Percentiles rank a stretch among this genome's conserved stretches.
Evolutionary conservation across 2,888 invertebrate species (phyloP).

Genomic region (Eristalinus aeneus): DNA sequence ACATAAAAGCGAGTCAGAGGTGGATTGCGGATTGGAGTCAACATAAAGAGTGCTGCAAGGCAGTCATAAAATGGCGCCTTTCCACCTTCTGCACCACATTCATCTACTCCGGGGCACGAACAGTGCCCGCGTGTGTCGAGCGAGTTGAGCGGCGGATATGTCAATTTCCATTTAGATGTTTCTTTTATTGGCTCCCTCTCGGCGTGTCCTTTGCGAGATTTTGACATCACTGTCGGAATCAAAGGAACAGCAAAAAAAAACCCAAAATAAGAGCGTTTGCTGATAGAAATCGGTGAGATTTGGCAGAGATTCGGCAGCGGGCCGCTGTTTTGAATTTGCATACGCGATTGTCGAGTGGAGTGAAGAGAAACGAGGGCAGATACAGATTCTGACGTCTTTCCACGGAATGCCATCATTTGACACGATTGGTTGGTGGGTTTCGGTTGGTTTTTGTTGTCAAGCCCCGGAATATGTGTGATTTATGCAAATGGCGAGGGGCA

Average conservation of each 20-base stretch:
- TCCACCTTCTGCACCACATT: slow-evolving; percentile 47
- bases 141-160: slow-evolving; percentile 52
- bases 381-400: slow-evolving; percentile 64
- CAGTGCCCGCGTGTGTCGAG: slow-evolving; percentile 30
- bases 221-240: slow-evolving; percentile 56
- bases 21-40: not conserved
- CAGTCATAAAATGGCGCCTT: slow-evolving; percentile 68
- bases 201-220: slow-evolving; percentile 48
- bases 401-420: slow-evolving; percentile 34
- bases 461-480: slow-evolving; percentile 50
- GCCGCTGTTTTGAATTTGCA: slow-evolving; percentile 50
- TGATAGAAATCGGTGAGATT: slow-evolving; percentile 48
- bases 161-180: slow-evolving; percentile 71
- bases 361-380: slow-evolving; percentile 45
- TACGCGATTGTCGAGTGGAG: slow-evolving; percentile 27
- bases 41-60: slow-evolving; percentile 58
- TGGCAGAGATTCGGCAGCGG: slow-evolving; percentile 56
- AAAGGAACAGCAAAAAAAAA: not conserved
- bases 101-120: slow-evolving; percentile 42
- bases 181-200: slow-evolving; percentile 58
- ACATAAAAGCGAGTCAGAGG: slow-evolving; percentile 39
- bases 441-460: not conserved
- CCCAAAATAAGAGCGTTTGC: slow-evolving; percentile 31
- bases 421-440: slow-evolving; percentile 19
- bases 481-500: slow-evolving; percentile 50